phyloP scores from a whole-genome alignment of 2,113 vertebrate species.

The Gopherus evgoodei region DNA sequence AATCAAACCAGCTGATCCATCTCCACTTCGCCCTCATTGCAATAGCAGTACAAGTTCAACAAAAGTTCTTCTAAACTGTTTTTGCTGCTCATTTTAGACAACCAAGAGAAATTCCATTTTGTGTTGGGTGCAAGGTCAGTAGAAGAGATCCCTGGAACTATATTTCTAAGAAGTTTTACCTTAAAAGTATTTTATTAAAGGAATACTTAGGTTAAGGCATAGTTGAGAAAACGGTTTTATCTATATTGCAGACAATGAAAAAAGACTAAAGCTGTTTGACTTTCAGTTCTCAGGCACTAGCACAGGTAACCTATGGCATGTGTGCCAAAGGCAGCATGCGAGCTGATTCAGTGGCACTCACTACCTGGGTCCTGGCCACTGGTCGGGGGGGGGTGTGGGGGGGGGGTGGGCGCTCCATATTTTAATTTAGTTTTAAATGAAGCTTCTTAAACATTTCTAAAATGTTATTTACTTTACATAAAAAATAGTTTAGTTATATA shows the following conservation, averaged over 20 bases:
- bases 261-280: not conserved
- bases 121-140: not conserved
- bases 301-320: not conserved
- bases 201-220: not conserved
- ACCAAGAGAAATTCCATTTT: not conserved
- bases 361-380: too few relatives aligned
- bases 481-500: too few relatives aligned
- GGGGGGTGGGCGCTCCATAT: too few relatives aligned
- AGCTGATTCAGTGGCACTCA: too few relatives aligned
- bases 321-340: too few relatives aligned
- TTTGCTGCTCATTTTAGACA: not conserved
- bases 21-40: not conserved
- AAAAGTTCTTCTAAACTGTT: not conserved
- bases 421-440: too few relatives aligned
- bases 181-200: not conserved
- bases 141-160: fast-evolving
- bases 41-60: not conserved
- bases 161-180: not conserved
- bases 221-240: not conserved
- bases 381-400: fast-evolving
- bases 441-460: too few relatives aligned
- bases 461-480: too few relatives aligned
- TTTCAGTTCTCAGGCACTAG: not conserved
- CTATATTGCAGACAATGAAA: not conserved
- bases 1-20: not conserved